phyloP scores from a whole-genome alignment of 2,888 invertebrate genomes.

The Pycnomerus fuliginosus region DNA sequence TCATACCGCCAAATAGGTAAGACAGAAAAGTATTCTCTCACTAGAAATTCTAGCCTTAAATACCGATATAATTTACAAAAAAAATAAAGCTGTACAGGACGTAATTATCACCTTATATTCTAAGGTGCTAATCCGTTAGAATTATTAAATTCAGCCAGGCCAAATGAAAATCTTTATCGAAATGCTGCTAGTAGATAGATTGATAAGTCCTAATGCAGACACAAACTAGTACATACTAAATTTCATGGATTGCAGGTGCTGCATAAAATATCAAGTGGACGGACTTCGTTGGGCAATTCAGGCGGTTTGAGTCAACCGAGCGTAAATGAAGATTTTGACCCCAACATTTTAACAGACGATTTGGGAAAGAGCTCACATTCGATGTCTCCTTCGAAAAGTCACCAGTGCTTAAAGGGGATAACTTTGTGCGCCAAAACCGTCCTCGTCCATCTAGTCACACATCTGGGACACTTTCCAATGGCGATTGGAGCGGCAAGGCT shows the following conservation, averaged over 20 bases:
- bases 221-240: too few relatives aligned
- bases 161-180: too few relatives aligned
- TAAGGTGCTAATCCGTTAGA: too few relatives aligned
- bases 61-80: too few relatives aligned
- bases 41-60: too few relatives aligned
- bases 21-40: too few relatives aligned
- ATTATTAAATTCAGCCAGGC: too few relatives aligned
- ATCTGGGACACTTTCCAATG: constrained; percentile 93
- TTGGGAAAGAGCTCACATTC: constrained; percentile 55
- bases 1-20: too few relatives aligned
- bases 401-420: constrained; percentile 59
- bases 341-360: constrained; percentile 71
- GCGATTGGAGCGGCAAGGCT: constrained; percentile 85
- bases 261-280: constrained; percentile 61
- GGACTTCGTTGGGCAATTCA: constrained; percentile 54
- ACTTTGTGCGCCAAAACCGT: constrained; percentile 59
- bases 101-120: too few relatives aligned
- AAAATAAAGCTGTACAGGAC: too few relatives aligned
- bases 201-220: too few relatives aligned
- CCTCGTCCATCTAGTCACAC: constrained; percentile 85
- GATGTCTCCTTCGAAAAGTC: constrained; percentile 53
- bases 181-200: too few relatives aligned
- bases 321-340: constrained; percentile 69
- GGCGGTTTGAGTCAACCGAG: constrained; percentile 57
- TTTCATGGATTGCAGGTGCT: constrained; percentile 61